Percentiles rank a stretch among this genome's conserved stretches.
Evolutionary conservation across 2,888 invertebrate species (phyloP).

Genomic region (Netelia fuscicornis): DNA sequence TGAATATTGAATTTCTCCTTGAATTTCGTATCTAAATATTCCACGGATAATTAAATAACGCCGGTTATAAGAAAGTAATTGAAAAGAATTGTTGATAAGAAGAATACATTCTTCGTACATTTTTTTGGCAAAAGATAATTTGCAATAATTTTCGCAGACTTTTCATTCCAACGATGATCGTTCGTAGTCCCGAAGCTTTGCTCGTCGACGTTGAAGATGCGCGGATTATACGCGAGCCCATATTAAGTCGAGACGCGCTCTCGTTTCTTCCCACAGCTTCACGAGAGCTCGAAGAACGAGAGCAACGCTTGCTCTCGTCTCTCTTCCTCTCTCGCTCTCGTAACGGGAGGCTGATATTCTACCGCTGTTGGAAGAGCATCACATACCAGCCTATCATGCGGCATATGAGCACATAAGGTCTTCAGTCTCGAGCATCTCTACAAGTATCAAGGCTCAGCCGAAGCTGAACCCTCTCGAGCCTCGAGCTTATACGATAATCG

Average conservation of each 20-base stretch:
- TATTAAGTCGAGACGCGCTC: constrained; percentile 1
- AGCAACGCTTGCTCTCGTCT: background rate
- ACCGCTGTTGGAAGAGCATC: background rate
- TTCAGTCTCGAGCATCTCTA: constrained; percentile 28
- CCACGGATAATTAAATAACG: too few species aligned
- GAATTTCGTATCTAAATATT: too few species aligned
- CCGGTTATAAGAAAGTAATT: too few species aligned
- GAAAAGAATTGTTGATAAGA: too few species aligned
- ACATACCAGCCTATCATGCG: constrained; percentile 6
- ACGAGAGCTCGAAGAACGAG: background rate
- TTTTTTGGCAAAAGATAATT: too few species aligned
- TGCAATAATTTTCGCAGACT: background rate
- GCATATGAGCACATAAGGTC: constrained; percentile 9
- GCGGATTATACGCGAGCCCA: background rate
- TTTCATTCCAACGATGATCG: background rate
- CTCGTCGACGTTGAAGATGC: background rate
- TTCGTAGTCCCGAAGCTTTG: background rate
- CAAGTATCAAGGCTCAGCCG: constrained; percentile 40
- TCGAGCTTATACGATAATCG: constrained; percentile 43
- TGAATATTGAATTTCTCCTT: too few species aligned
- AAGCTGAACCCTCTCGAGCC: constrained; percentile 58
- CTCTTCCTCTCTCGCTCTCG: too few species aligned
- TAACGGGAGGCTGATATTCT: background rate
- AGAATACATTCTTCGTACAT: too few species aligned
- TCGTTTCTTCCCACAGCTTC: background rate